A percentile compares a stretch with the other conserved stretches of the same genome.
Conservation (phyloP, 2,888 invertebrate genomes). For the Coenonympha glycerion region DNA sequence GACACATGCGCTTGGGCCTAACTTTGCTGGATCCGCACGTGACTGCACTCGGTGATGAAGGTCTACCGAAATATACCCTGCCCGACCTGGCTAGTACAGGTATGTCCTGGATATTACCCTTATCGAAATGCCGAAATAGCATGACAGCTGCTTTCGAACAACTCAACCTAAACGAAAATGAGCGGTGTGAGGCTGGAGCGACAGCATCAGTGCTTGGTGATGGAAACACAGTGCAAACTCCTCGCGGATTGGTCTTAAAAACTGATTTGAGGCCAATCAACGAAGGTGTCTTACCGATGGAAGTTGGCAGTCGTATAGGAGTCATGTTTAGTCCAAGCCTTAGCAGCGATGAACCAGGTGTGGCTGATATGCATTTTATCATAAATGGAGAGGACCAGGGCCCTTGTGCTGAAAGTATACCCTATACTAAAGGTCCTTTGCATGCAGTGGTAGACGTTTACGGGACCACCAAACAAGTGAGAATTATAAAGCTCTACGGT, state of each 20-base stretch:
- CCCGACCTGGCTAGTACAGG: conserved; percentile 93
- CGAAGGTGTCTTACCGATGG: conserved; percentile 88
- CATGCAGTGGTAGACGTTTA: conserved; percentile 97
- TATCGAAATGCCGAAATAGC: conserved; percentile 87
- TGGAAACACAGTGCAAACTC: conserved; percentile 61
- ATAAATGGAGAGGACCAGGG: conserved; percentile 97
- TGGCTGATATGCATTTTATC: conserved; percentile 96
- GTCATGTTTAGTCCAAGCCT: conserved; percentile 89
- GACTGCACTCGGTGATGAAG: conserved; percentile 78
- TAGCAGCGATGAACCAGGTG: conserved; percentile 77
- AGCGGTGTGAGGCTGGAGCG: conserved; percentile 52
- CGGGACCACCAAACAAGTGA: conserved; percentile 97
- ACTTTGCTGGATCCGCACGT: conserved; percentile 90
- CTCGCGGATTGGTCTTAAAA: conserved; percentile 68
- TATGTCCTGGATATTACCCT: conserved; percentile 95
- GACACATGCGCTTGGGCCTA: conserved; percentile 87
- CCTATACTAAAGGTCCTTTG: conserved; percentile 86
- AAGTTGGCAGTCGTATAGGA: conserved; percentile 92
- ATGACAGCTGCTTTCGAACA: conserved; percentile 66
- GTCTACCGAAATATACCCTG: conserved; percentile 90
- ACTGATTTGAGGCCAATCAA: conserved; percentile 79
- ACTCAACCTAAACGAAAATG: conserved; percentile 58
- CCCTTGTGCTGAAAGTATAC: conserved; percentile 90
- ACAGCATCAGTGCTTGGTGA: conserved; percentile 64
- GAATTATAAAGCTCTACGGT: conserved; percentile 92